phyloP scores from a whole-genome alignment of 2,113 vertebrate genomes.

The Channa maculata region DNA sequence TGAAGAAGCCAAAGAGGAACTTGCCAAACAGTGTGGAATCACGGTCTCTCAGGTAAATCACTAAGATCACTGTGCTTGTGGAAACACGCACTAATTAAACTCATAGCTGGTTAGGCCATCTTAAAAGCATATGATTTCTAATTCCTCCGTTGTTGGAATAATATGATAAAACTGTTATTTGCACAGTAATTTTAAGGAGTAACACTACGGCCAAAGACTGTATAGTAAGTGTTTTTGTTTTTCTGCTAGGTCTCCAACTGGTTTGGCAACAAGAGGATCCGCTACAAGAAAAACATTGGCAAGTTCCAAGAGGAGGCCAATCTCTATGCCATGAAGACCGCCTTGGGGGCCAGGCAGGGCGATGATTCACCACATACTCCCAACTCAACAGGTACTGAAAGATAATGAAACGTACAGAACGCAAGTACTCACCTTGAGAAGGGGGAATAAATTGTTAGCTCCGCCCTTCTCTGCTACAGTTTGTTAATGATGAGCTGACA shows the following conservation, averaged over 20 bases:
- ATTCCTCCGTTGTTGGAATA: too few species aligned
- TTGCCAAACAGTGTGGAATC: conserved; percentile 90
- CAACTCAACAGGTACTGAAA: conserved; percentile 85
- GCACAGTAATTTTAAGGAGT: neutral
- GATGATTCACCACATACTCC: conserved; percentile 91
- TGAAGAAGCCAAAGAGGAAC: conserved; percentile 93
- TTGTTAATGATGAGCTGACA: neutral
- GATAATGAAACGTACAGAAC: neutral
- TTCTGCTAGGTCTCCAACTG: conserved; percentile 90
- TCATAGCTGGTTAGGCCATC: too few species aligned
- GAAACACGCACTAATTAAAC: neutral
- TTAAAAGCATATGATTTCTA: too few species aligned
- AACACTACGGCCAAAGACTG: neutral
- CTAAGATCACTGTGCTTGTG: neutral
- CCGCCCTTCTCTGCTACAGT: neutral
- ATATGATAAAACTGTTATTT: too few species aligned
- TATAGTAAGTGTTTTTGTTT: neutral
- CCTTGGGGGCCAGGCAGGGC: conserved; percentile 87
- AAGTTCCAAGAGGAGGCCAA: conserved; percentile 96
- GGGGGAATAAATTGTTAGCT: neutral
- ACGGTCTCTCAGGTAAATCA: conserved; percentile 89
- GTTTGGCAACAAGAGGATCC: conserved; percentile 95
- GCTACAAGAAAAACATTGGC: conserved; percentile 95
- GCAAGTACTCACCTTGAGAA: neutral
- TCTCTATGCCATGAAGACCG: conserved; percentile 93